Evolutionary conservation across 2,888 invertebrate genomes (phyloP).

Genomic region (Coleophora flavipennella): DNA sequence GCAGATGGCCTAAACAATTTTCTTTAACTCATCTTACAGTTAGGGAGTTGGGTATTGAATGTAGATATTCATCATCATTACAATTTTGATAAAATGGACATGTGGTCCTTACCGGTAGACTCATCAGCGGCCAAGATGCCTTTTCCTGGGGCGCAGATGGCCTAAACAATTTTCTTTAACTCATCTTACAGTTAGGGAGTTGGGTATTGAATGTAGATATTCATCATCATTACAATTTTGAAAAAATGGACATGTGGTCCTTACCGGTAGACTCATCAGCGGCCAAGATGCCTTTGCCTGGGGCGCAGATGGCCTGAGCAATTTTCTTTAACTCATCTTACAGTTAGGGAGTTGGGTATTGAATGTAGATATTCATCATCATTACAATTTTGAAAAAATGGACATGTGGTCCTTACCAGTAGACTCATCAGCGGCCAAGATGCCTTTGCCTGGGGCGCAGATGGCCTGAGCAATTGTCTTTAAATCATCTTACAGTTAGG

Average conservation of each 20-base stretch:
- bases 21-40: conserved; percentile 88
- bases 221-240: too few species aligned
- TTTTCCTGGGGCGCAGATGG: conserved; percentile 94
- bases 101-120: conserved; percentile 84
- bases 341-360: conserved; percentile 86
- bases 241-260: too few species aligned
- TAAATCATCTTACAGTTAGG: conserved; percentile 91
- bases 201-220: conserved; percentile 87
- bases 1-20: conserved; percentile 91
- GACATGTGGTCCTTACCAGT: conserved; percentile 81
- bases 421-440: too few species aligned
- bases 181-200: conserved; percentile 90
- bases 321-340: conserved; percentile 90
- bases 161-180: conserved; percentile 87
- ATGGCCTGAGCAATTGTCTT: conserved; percentile 90
- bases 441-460: conserved; percentile 95
- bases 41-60: conserved; percentile 88
- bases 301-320: conserved; percentile 91
- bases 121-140: too few species aligned
- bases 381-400: too few species aligned
- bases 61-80: conserved; percentile 83
- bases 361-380: conserved; percentile 85
- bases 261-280: conserved; percentile 91
- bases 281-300: conserved; percentile 98
- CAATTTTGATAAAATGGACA: too few species aligned